Conservation (phyloP, 2,113 vertebrate species). For the Phrynosoma platyrhinos region DNA sequence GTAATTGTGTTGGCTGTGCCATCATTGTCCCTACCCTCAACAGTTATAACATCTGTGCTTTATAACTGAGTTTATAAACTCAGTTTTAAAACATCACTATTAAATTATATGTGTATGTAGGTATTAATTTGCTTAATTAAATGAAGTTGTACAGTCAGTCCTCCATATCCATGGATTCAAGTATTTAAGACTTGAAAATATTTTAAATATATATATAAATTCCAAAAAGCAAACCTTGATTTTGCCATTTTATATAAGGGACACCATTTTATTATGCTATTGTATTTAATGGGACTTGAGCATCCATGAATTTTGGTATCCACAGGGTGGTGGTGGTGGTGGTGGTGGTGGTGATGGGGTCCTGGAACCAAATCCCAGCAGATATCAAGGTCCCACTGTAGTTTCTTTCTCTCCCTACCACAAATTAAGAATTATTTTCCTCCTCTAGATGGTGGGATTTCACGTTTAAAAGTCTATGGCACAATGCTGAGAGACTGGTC, state of each 20-base stretch:
- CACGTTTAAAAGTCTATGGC: constrained; percentile 84
- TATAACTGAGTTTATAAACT: neutral
- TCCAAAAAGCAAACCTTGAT: no score
- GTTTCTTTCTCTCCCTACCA: neutral
- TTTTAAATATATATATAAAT: no score
- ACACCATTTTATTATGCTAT: no score
- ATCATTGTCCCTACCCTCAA: neutral
- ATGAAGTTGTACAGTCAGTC: neutral
- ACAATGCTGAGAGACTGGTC: constrained; percentile 83
- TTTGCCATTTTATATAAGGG: no score
- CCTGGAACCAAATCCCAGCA: no score
- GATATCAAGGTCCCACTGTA: neutral
- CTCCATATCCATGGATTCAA: no score
- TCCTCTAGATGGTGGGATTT: constrained; percentile 83
- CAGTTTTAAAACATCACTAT: neutral
- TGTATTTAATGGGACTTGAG: no score
- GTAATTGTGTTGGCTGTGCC: neutral
- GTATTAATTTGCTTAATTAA: neutral
- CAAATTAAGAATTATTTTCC: neutral
- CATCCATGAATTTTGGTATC: no score
- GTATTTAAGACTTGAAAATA: no score
- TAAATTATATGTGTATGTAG: neutral
- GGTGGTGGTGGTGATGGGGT: no score
- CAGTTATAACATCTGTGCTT: neutral
- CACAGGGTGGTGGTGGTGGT: no score